These are phyloP conservation scores for Patella ulyssiponensis DNA, from an alignment of 2,888 invertebrate species.

Conservation along the genomic window DNA sequence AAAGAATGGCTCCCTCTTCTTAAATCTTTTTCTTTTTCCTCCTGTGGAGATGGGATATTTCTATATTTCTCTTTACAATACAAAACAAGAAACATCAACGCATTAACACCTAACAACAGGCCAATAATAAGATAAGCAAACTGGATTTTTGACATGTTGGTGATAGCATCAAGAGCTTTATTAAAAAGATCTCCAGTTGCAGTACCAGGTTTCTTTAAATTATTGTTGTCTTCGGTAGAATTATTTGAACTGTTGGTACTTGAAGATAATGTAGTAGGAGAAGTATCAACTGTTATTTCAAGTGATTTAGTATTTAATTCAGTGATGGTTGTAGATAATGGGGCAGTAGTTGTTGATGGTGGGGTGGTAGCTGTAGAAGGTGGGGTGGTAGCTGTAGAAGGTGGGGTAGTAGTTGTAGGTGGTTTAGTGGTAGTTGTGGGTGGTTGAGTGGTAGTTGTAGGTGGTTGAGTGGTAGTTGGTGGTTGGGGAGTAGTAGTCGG, in stretches of 20 bases:
- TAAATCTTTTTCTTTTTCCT: conserved; percentile 22
- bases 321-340: neutral
- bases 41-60: conserved; percentile 28
- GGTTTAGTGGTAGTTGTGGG: conserved; percentile 21
- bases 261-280: conserved; percentile 23
- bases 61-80: conserved; percentile 61
- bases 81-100: conserved; percentile 67
- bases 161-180: conserved; percentile 44
- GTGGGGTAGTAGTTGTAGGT: conserved; percentile 22
- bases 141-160: conserved; percentile 65
- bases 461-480: conserved; percentile 25
- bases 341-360: neutral
- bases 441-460: conserved; percentile 23
- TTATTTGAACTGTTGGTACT: conserved; percentile 35
- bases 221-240: conserved; percentile 17
- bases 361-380: conserved; percentile 27
- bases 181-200: conserved; percentile 44
- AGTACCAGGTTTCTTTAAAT: conserved; percentile 10
- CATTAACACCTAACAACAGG: conserved; percentile 63
- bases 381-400: conserved; percentile 26
- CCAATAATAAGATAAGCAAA: conserved; percentile 72
- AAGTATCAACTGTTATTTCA: conserved; percentile 12
- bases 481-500: conserved; percentile 24
- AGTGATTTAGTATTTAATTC: conserved; percentile 15
- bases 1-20: conserved; percentile 39